phyloP scores from a whole-genome alignment of 1,140 invertebrate species.

The Mylabris phalerata region DNA sequence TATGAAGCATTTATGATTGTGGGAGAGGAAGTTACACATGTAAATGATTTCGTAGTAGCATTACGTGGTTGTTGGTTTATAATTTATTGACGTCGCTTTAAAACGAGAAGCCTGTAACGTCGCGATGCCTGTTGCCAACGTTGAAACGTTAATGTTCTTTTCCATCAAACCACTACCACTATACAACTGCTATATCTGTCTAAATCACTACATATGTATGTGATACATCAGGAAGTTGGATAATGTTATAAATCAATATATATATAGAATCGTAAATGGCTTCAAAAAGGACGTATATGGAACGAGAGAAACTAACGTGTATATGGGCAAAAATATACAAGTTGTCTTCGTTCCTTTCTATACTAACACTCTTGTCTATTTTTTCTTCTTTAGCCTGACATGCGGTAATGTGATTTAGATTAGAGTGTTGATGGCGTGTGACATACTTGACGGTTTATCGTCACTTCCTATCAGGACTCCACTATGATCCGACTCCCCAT shows the following conservation, averaged over 20 bases:
- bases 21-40: conserved; percentile 12
- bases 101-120: conserved; percentile 16
- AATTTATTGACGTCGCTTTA: conserved; percentile 9
- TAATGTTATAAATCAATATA: conserved; percentile 35
- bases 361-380: too few relatives aligned
- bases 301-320: conserved; percentile 12
- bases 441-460: conserved; percentile 26
- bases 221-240: conserved; percentile 19
- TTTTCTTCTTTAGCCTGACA: neutral
- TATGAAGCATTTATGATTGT: conserved; percentile 6
- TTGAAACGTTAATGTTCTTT: conserved; percentile 21
- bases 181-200: too few relatives aligned
- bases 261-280: conserved; percentile 25
- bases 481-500: neutral
- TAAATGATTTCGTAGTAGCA: conserved; percentile 13
- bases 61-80: conserved; percentile 1
- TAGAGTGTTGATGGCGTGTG: conserved; percentile 29
- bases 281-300: neutral
- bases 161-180: conserved; percentile 11
- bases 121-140: conserved; percentile 9
- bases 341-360: too few relatives aligned
- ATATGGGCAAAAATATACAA: conserved; percentile 6
- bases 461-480: neutral
- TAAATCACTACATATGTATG: neutral
- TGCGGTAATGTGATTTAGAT: conserved; percentile 30